These are phyloP conservation scores for Melanophora roralis DNA, from an alignment of 2,888 invertebrate genomes.

Conservation along the genomic window DNA sequence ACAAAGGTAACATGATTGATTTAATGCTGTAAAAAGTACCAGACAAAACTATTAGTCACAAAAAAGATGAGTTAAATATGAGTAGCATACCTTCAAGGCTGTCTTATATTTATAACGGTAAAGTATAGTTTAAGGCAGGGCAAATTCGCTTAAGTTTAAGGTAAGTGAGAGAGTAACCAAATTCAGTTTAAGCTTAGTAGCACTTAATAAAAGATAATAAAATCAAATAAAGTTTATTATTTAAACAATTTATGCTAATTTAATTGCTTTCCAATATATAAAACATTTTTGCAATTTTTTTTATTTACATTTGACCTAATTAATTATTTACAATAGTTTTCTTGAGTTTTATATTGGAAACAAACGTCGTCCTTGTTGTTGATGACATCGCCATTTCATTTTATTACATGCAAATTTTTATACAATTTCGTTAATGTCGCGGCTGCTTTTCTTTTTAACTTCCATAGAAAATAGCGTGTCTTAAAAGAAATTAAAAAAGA, in stretches of 20 bases:
- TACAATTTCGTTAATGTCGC: neutral
- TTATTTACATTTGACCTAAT: slow-evolving; percentile 22
- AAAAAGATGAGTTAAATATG: neutral
- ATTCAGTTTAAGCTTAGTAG: neutral
- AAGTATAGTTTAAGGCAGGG: slow-evolving; percentile 8
- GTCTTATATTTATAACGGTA: neutral
- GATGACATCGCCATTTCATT: neutral
- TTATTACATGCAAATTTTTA: slow-evolving; percentile 26
- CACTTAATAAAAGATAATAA: neutral
- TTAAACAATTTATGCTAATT: slow-evolving; percentile 10
- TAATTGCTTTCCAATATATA: slow-evolving; percentile 23
- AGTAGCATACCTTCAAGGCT: slow-evolving; percentile 20
- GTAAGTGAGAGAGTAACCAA: neutral
- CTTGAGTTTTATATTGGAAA: neutral
- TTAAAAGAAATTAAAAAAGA: neutral
- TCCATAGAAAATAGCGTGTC: slow-evolving; percentile 26
- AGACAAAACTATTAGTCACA: neutral
- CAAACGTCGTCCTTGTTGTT: slow-evolving; percentile 17
- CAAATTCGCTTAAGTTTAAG: too few relatives aligned
- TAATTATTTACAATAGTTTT: neutral
- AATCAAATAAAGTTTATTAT: too few relatives aligned
- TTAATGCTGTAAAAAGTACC: neutral
- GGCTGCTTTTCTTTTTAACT: neutral
- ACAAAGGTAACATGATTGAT: neutral
- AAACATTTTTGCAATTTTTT: slow-evolving; percentile 8